Evolutionary conservation across 2,797 vertebrate genomes (phyloP), one percentile per base, ranked within the genome.

Genomic region (Rhinophrynus dorsalis): DNA sequence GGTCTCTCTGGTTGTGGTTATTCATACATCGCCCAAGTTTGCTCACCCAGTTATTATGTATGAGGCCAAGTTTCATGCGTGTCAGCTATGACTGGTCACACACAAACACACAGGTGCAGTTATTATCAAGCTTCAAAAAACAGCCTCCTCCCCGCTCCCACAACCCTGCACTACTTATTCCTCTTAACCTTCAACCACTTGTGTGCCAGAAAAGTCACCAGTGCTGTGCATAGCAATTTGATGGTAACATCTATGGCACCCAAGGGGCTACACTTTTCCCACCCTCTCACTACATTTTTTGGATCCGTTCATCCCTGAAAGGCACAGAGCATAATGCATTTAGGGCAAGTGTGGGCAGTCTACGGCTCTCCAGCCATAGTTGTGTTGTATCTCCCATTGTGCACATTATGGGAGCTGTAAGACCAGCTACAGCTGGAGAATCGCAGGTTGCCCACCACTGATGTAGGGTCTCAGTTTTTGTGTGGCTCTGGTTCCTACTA

Each of bases 61-160:
- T 59, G 69, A 73, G 69, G 69, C 62, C 69, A 73, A 65, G 50
- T 42, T 73, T 73, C 69, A 73, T 73, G 69, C 69, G 62, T 73
- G 69, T 73, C 69, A 73, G 69, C 69, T 65, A 59, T 73, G 69
- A 73, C 69, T 73, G 69, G 69, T 73, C 69, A 73, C 69, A 72
- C 55, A 54, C 57, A 65, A 65, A 72, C 69, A 73, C 62, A 73
- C 33, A 73, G 32, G 69, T 66, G 69, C 69, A 73, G 62, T 73
- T 66, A 73, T 59, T 59, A 44, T 66, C 69, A 52, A 73, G 69
- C 69, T 66, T 30, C 38, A 66, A 32, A n/a, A 64, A 44, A 61
- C 32, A 52, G 69, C 69, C 69, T 73, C 62, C 69, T 73, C 69
- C 69, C 61, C 54, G 62, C 69, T 59, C 69, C 69, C 69, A 66